These are phyloP conservation scores for Apocheima hispidaria DNA, from an alignment of 2,888 invertebrate species.

Conservation along the genomic window DNA sequence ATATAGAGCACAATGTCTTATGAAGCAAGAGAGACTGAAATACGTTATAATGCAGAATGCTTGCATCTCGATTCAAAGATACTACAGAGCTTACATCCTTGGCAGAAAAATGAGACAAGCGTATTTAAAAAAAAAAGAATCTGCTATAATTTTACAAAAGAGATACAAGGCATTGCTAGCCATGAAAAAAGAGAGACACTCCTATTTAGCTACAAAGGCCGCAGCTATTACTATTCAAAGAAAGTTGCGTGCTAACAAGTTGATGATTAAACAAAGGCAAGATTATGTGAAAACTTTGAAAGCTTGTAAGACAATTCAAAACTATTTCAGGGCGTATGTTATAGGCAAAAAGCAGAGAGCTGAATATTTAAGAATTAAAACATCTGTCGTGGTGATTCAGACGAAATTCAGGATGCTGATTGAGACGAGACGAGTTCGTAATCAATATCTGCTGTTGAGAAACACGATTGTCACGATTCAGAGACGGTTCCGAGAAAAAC, in stretches of 20 bases:
- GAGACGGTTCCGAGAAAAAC: constrained; percentile 63
- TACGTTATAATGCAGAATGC: constrained; percentile 69
- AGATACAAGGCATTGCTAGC: constrained; percentile 70
- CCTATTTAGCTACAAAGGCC: constrained; percentile 58
- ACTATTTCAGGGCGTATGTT: constrained; percentile 59
- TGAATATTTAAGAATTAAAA: constrained; percentile 60
- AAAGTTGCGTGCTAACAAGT: constrained; percentile 72
- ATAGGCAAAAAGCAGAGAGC: constrained; percentile 57
- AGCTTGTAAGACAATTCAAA: constrained; percentile 75
- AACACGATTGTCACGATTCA: constrained; percentile 66
- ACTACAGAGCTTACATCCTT: constrained; percentile 62
- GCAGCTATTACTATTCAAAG: constrained; percentile 60
- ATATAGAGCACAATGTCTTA: constrained; percentile 67
- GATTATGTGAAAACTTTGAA: constrained; percentile 64
- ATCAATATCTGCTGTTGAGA: constrained; percentile 58
- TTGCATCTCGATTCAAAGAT: constrained; percentile 71
- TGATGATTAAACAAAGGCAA: constrained; percentile 61
- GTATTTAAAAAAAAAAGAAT: constrained; percentile 55
- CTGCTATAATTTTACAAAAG: constrained; percentile 59
- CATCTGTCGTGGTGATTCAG: constrained; percentile 71
- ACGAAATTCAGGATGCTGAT: constrained; percentile 62
- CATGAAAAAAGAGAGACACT: constrained; percentile 63
- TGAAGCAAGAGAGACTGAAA: constrained; percentile 63
- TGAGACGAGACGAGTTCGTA: constrained; percentile 54
- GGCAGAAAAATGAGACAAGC: constrained; percentile 57